These are phyloP conservation scores for Protonemura montana DNA, from an alignment of 2,888 invertebrate genomes.

Conservation along the genomic window DNA sequence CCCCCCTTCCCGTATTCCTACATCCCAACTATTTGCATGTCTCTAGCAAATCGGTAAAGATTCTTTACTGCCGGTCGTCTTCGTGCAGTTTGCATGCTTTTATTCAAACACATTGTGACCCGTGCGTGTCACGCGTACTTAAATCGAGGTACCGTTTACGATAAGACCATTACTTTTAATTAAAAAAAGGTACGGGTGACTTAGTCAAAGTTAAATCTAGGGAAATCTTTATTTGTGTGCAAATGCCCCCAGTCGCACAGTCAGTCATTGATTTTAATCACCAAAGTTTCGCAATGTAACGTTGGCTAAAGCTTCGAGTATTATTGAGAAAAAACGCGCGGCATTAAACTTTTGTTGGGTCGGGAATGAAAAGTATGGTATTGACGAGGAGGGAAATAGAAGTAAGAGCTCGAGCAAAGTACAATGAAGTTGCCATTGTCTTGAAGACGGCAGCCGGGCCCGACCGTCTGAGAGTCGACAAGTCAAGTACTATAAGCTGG, in stretches of 20 bases:
- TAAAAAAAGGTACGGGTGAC: conserved; percentile 12
- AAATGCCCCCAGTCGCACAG: neutral
- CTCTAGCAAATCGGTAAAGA: neutral
- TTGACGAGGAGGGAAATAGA: neutral
- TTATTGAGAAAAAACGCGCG: neutral
- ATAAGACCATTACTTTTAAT: conserved; percentile 12
- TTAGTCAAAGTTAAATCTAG: neutral
- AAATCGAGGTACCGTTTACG: neutral
- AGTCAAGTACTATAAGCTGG: neutral
- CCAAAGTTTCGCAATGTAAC: neutral
- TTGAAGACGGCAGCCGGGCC: neutral
- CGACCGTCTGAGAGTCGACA: neutral
- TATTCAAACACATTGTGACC: neutral
- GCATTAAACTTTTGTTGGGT: conserved; percentile 12
- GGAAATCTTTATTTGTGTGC: conserved; percentile 5
- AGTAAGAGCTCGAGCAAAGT: conserved; percentile 12
- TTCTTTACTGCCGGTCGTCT: conserved; percentile 1
- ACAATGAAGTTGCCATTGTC: conserved; percentile 4
- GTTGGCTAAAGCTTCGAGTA: neutral
- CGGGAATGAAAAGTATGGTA: conserved; percentile 12
- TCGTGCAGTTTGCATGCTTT: neutral
- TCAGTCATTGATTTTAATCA: conserved; percentile 12
- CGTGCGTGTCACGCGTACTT: neutral
- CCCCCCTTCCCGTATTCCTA: too few species aligned
- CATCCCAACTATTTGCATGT: neutral